phyloP scores from a whole-genome alignment of 2,888 invertebrate genomes.

The Rutpela maculata region DNA sequence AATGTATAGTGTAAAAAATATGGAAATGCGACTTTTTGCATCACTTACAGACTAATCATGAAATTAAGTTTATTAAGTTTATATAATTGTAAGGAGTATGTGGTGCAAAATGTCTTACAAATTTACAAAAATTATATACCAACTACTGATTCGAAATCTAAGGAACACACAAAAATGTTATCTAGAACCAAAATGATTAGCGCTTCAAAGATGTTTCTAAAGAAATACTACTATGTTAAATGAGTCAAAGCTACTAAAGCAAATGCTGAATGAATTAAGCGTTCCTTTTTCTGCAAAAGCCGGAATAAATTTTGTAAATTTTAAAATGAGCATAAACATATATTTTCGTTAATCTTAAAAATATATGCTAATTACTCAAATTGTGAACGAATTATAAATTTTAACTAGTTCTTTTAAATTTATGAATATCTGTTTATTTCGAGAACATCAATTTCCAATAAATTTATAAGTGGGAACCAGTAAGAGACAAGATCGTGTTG shows the following conservation, averaged over 20 bases:
- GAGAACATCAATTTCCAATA: not conserved
- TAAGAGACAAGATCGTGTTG: too few species aligned
- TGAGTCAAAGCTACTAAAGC: slow-evolving; percentile 10
- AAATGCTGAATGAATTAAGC: slow-evolving; percentile 5
- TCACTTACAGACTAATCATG: slow-evolving; percentile 37
- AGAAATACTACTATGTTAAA: slow-evolving; percentile 1
- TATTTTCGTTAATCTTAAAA: not conserved
- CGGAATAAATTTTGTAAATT: slow-evolving; percentile 29
- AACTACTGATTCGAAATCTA: not conserved
- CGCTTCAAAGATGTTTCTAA: not conserved
- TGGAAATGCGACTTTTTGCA: slow-evolving; percentile 49
- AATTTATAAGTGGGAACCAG: not conserved
- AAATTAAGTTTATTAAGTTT: slow-evolving; percentile 22
- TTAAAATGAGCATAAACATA: not conserved
- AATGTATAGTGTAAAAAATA: slow-evolving; percentile 37
- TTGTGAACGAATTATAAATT: slow-evolving; percentile 4
- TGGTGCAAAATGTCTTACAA: slow-evolving; percentile 47
- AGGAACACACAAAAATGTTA: not conserved
- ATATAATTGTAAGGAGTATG: slow-evolving; percentile 43
- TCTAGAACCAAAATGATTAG: not conserved
- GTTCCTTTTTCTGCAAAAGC: not conserved
- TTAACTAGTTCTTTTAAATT: slow-evolving; percentile 1
- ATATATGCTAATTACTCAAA: not conserved
- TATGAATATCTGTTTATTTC: not conserved
- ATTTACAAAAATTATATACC: slow-evolving; percentile 28